Conservation (phyloP, 1,140 invertebrate genomes). For the Drosophila micromelanica region DNA sequence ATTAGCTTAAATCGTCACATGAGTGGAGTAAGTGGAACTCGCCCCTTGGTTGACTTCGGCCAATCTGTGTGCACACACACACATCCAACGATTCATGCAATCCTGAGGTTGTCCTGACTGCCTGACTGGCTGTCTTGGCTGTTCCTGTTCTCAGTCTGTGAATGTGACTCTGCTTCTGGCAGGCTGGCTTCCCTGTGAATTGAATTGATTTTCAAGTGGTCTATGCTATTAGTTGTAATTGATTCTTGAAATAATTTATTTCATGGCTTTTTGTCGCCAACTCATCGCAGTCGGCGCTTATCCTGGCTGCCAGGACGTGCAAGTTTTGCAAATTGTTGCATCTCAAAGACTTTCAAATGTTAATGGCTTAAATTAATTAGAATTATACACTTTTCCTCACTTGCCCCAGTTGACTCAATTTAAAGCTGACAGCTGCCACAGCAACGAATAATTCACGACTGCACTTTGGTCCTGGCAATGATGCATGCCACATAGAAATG, state of each 20-base stretch:
- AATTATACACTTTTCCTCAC: slow-evolving; percentile 36
- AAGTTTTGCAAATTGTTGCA: slow-evolving; percentile 59
- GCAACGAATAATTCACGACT: slow-evolving; percentile 39
- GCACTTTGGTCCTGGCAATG: slow-evolving; percentile 16
- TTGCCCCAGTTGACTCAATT: slow-evolving; percentile 27
- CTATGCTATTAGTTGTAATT: slow-evolving; percentile 73
- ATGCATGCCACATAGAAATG: slow-evolving; percentile 10
- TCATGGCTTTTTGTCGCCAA: slow-evolving; percentile 66
- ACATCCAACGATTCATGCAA: slow-evolving; percentile 35
- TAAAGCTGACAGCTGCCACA: slow-evolving; percentile 40
- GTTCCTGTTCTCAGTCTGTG: slow-evolving; percentile 1
- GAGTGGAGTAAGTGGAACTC: slow-evolving; percentile 28
- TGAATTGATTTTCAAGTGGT: slow-evolving; percentile 72
- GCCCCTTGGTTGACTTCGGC: slow-evolving; percentile 15
- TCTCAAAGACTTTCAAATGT: slow-evolving; percentile 44
- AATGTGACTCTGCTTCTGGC: slow-evolving; percentile 34
- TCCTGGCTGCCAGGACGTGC: slow-evolving; percentile 11
- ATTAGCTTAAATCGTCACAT: slow-evolving; percentile 70
- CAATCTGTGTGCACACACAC: slow-evolving; percentile 29
- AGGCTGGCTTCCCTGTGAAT: slow-evolving; percentile 61
- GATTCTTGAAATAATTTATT: slow-evolving; percentile 76
- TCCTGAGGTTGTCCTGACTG: slow-evolving; percentile 43
- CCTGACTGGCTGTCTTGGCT: slow-evolving; percentile 21
- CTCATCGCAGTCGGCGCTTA: slow-evolving; percentile 2
- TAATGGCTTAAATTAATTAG: slow-evolving; percentile 62